These are phyloP conservation scores for Dione juno DNA, from an alignment of 2,888 invertebrate genomes.

Conservation along the genomic window DNA sequence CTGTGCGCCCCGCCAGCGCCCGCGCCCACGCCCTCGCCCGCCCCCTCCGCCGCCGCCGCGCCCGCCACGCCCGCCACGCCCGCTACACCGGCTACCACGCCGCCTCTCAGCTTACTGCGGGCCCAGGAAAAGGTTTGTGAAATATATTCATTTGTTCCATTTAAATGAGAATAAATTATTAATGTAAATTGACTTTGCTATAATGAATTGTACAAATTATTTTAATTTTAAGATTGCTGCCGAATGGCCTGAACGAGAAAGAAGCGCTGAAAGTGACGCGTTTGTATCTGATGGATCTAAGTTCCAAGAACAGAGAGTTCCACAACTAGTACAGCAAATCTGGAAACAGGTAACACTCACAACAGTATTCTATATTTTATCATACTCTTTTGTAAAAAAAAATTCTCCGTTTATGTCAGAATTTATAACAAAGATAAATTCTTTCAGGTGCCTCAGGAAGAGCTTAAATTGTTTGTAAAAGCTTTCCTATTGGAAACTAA, in stretches of 20 bases:
- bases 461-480: constrained; percentile 90
- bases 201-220: background rate
- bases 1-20: constrained; percentile 83
- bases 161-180: too few relatives aligned
- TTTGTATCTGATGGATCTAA: constrained; percentile 75
- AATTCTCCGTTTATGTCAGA: too few relatives aligned
- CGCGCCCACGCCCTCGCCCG: constrained; percentile 34
- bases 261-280: constrained; percentile 76
- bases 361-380: background rate
- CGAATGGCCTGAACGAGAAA: constrained; percentile 75
- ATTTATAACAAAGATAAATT: constrained; percentile 27
- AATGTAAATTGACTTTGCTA: too few relatives aligned
- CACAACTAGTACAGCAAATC: constrained; percentile 75
- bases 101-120: constrained; percentile 1
- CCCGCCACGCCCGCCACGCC: constrained; percentile 21
- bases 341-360: constrained; percentile 75
- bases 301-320: constrained; percentile 77
- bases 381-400: too few relatives aligned
- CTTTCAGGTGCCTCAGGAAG: constrained; percentile 82
- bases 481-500: constrained; percentile 97
- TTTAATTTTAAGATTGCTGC: constrained; percentile 51
- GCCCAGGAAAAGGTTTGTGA: constrained; percentile 43
- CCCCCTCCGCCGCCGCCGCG: constrained; percentile 35
- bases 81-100: constrained; percentile 20
- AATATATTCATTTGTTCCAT: background rate